Evolutionary conservation across 2,888 invertebrate species (phyloP).

Genomic region (Apocheima hispidaria): DNA sequence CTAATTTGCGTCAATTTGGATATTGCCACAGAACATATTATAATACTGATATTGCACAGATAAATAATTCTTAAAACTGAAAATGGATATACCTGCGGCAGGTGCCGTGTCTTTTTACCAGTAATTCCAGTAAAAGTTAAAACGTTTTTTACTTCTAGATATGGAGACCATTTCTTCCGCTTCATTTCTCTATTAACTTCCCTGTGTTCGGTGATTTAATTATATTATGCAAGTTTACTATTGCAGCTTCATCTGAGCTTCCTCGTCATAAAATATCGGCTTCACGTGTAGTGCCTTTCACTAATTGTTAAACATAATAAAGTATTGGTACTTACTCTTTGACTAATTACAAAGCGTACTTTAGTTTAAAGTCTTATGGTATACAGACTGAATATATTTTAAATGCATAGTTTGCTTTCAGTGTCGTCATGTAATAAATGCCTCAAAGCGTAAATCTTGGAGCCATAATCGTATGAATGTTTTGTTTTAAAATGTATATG

Average conservation of each 20-base stretch:
- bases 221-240: constrained; percentile 18
- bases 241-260: constrained; percentile 18
- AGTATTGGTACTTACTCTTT: not conserved
- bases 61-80: not conserved
- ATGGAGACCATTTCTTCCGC: constrained; percentile 13
- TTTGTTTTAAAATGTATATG: not conserved
- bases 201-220: constrained; percentile 18
- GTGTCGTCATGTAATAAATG: not conserved
- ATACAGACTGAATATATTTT: too few relatives aligned
- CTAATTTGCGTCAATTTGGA: too few relatives aligned
- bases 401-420: not conserved
- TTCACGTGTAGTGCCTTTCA: constrained; percentile 10
- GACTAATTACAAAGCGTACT: not conserved
- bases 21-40: too few relatives aligned
- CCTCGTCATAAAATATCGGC: constrained; percentile 20
- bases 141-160: constrained; percentile 4
- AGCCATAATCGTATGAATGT: not conserved
- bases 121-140: constrained; percentile 9
- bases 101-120: not conserved
- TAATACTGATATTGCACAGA: too few relatives aligned
- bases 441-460: not conserved
- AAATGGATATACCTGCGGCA: not conserved
- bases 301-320: constrained; percentile 4
- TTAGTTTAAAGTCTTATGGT: not conserved
- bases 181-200: constrained; percentile 19